Conservation (phyloP, 2,888 invertebrate species). For the Synergus japonicus region DNA sequence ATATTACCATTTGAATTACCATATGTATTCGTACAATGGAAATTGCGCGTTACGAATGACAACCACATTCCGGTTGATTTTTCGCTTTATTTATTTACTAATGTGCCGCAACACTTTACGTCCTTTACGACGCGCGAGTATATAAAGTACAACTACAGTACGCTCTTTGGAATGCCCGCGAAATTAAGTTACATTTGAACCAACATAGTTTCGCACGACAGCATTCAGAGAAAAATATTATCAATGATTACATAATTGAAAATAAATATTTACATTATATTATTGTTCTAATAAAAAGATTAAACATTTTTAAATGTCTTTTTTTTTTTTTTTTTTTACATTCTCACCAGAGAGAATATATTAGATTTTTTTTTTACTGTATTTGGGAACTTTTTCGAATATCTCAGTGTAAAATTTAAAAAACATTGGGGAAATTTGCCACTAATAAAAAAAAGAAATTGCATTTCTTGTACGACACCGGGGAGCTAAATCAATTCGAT, state of each 20-base stretch:
- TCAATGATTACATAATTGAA: neutral
- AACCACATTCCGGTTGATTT: neutral
- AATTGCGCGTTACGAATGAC: neutral
- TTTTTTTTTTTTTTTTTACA: no score
- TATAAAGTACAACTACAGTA: neutral
- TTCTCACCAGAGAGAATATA: no score
- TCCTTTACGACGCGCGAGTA: slow-evolving; percentile 5
- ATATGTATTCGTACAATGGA: neutral
- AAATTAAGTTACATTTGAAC: slow-evolving; percentile 16
- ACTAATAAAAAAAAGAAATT: neutral
- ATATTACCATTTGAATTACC: neutral
- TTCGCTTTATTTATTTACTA: neutral
- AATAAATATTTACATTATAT: neutral
- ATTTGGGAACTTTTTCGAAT: neutral
- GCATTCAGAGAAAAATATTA: neutral
- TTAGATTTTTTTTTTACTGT: neutral
- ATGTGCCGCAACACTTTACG: neutral
- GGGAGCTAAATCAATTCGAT: neutral
- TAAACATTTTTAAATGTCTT: neutral
- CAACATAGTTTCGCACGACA: slow-evolving; percentile 5
- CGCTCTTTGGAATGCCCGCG: slow-evolving; percentile 14
- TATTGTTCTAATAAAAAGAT: neutral
- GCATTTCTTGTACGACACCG: neutral
- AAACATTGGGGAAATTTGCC: neutral
- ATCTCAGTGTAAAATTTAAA: neutral